Conservation (phyloP, 2,113 vertebrate genomes). For the Mesitornis unicolor region DNA sequence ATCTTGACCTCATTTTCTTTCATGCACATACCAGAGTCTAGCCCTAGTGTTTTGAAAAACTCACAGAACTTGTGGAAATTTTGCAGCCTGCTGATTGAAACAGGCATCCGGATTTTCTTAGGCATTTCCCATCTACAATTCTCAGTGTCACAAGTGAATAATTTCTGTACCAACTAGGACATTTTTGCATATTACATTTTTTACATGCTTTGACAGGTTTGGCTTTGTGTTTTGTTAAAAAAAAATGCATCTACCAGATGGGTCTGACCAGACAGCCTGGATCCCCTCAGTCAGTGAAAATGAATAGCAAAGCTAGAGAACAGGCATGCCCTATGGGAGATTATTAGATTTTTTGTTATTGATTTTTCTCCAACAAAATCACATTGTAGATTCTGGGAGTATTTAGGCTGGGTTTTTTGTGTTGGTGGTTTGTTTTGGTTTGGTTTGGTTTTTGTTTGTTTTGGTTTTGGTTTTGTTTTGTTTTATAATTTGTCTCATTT, state of each 20-base stretch:
- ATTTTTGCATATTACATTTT: background rate
- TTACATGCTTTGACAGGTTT: background rate
- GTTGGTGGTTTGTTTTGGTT: too few relatives aligned
- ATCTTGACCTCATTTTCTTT: background rate
- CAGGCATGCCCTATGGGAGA: too few relatives aligned
- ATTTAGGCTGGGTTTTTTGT: too few relatives aligned
- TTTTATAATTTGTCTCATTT: background rate
- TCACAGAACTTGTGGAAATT: too few relatives aligned
- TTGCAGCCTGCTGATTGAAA: background rate
- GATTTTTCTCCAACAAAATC: background rate
- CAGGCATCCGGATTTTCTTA: background rate
- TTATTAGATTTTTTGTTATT: background rate
- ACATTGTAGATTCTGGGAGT: background rate
- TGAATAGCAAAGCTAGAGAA: background rate
- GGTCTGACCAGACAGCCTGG: background rate
- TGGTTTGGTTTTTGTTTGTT: too few relatives aligned
- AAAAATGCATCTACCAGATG: background rate
- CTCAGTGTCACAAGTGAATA: background rate
- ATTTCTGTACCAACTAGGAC: background rate
- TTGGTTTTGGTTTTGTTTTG: too few relatives aligned
- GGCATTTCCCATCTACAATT: background rate
- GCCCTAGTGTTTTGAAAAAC: background rate
- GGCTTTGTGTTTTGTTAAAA: background rate
- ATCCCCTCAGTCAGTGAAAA: background rate
- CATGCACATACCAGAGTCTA: too few relatives aligned